A percentile compares a stretch with the other conserved stretches of the same genome.
phyloP scores from a whole-genome alignment of 1,140 invertebrate species.

The Drosophila melanogaster region Release_6_plus_ISO1_MT NT_033777.3:14872001-14872500 shows the following conservation, averaged over 20 bases:
- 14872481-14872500: constrained; percentile 31
- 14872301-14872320: constrained; percentile 1
- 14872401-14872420: constrained; percentile 37
- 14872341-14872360: background rate
- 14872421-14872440: constrained; percentile 54
- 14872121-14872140: constrained; percentile 15
- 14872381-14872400: constrained; percentile 30
- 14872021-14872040: constrained; percentile 29
- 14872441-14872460: constrained; percentile 65
- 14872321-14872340: constrained; percentile 11
- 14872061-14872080: constrained; percentile 15
- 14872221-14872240: constrained; percentile 1
- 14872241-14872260: background rate
- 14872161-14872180: constrained; percentile 24
- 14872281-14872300: constrained; percentile 10
- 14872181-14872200: constrained; percentile 20
- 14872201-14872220: constrained; percentile 22
- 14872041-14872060: constrained; percentile 47
- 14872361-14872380: background rate
- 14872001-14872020: constrained; percentile 2
- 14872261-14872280: background rate
- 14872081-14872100: constrained; percentile 32
- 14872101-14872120: constrained; percentile 14
- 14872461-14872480: constrained; percentile 62
- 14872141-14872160: constrained; percentile 49